Base-by-base conservation (phyloP, 2,113 vertebrate genomes). In the Hippocampus abdominalis region DNA sequence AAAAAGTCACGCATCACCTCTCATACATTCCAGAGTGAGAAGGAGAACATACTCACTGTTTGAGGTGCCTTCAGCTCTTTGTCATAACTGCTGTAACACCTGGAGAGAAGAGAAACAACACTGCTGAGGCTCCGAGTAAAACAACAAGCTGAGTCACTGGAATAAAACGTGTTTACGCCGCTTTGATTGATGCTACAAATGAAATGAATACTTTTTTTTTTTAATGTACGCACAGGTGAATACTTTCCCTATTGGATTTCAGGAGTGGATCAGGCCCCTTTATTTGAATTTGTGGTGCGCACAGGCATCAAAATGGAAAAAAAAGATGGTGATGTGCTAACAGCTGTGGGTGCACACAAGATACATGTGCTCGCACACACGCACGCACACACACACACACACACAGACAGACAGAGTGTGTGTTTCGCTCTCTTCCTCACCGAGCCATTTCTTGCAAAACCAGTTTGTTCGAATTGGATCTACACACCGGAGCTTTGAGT, bases 61-160 rank as follows among this genome's bases (percentile, higher is more conserved):
- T 91, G 89, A 90, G 92, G 79, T 23, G 87, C 80, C 86, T 91
- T 96, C 94, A 97, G 84, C 94, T 93, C 91, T 93, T 92, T 91
- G 92, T 93, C 95, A 96, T 94, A 86, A 93, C 94, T 93, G 89
- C 90, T 93, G 81, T 79, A 88, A 90, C 92, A 94, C 84, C 95
- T 96, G 92, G 68, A 57, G 68, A 60, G 71, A 82, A 90, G 84
- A 90, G 78, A 88, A 77, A 84, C 71, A 77, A 66, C 57, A 72
- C 73, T 36, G 66, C 7, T 79, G 64, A 76, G 40, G 46, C 76
- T 90, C 72, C 87, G 76, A 40, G 61, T 51, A 69, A 78, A 83
- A 71, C 64, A 79, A 13, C 48, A 66, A 56, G 64, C 65, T 66
- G 72, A 81, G 48, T 81, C 57, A 77, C 1, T 56, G 68, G 57